Base-by-base conservation (phyloP, 2,113 vertebrate genomes). In the Haemorhous mexicanus region DNA sequence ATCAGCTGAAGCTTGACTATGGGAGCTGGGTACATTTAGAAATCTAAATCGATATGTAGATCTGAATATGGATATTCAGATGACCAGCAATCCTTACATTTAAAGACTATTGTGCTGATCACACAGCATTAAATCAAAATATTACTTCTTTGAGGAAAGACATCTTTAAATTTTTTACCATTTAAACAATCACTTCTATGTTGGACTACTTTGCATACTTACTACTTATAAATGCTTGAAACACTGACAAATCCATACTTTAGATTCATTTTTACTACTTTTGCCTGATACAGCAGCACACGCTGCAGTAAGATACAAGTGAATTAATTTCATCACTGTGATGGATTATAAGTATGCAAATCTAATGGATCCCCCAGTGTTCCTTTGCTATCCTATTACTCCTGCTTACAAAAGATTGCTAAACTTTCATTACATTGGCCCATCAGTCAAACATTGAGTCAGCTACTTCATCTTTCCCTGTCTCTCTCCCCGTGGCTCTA, bases 311-410 rank as follows among this genome's bases (percentile, higher is more conserved):
- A 90, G 72, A 95, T 43, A 62, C 32, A 68, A 82, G 32, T n/a
- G 83, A 89, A 94, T 92, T 93, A 89, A 95, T 95, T 94, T 93
- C 69, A 81, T 87, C 90, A 76, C 58, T 62, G n/a, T 89, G 92
- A 90, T 84, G 53, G 89, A 94, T 96, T 95, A 64, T 69, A 61
- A 90, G 77, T 53, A 96, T 93, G 94, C 80, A 96, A 94, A 96
- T 95, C 86, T 79, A 90, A 82, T 55, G 66, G 91, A 95, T 93
- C 70, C 82, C 87, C 63, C n/a, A 95, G 83, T 58, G 86, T 87
- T 95, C 88, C 90, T 86, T 81, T 58, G 83, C 85, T 89, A 87
- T 93, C 44, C 20, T 35, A 72, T 92, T 87, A 90, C 88, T 67
- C 68, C 69, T 32, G 66, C 77, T 96, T 68, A 96, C 86, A 82